Base-by-base conservation (phyloP, 2,113 vertebrate genomes). In the Pardalotus punctatus region DNA sequence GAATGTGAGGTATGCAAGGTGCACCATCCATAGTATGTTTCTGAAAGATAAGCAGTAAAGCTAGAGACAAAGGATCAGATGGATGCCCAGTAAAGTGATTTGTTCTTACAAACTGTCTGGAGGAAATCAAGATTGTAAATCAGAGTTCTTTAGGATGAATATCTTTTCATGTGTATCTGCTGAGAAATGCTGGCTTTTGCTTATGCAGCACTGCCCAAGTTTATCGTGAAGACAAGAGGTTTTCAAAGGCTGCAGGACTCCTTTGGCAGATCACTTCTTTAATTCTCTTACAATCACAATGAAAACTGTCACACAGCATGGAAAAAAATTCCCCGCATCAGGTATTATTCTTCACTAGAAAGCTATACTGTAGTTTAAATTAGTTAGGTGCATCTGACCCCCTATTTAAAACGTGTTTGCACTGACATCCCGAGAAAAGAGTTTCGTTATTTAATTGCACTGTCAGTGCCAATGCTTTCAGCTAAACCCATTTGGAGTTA, bases 311-410 rank as follows among this genome's bases (percentile, higher is more conserved):
- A 97, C 60, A 64, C 23, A 45, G 69, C 79, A 61, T 31, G 66
- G 43, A 66, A 66, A 84, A 84, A 67, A 93, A 81, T 54, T 86
- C 86, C 79, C 91, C 67, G 93, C 96, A 95, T 96, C 96, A 93
- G 95, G 93, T 98, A 95, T 96, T 97, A 94, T 97, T 98, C 97
- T 97, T 97, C 95, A 92, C 94, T 93, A 95, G 98, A 98, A 98
- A 98, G 97, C 97, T 98, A 98, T 98, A 98, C 98, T 97, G 95
- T 96, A 97, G 97, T 98, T 98, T 98, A 97, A 98, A 98, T 98
- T 98, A 98, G 94, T 95, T 95, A 98, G 94, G 96, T 94, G 45
- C 91, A 96, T 94, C 96, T 96, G 94, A 98, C 97, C 98, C 98
- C 73, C 94, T 97, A 98, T 97, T 98, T 98, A 98, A 98, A 98